Base-by-base conservation (phyloP, 2,113 vertebrate species). In the Microtus montanus region DNA sequence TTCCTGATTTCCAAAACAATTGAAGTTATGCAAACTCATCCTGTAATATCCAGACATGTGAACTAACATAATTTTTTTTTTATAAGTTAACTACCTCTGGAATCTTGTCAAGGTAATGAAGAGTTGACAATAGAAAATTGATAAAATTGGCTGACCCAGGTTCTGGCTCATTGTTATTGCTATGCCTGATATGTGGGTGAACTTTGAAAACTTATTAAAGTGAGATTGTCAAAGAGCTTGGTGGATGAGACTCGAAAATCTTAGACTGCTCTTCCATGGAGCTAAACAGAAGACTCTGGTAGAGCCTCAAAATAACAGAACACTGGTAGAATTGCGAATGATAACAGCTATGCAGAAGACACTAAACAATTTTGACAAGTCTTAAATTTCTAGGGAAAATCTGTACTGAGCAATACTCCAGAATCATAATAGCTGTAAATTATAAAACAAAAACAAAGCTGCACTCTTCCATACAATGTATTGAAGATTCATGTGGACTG, bases 401-500 rank as follows among this genome's bases (percentile, higher is more conserved):
- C 74, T 58, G 24, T 26, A 84, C 89, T 61, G 17, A 93, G 35
- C 3, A 63, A 28, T 9, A n/a, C 20, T 87, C 33, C 22, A 88
- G 63, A 93, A 89, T 89, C 73, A 94, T 75, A 94, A 58, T 77
- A 44, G 5, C 71, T 90, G 1, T 4, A 87, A 84, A 79, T 82
- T 30, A 33, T 3, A 66, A 64, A 58, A 95, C 63, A 77, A 47
- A 91, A 73, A 66, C 41, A 92, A 91, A 89, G 28, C 22, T 96
- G n/a, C 64, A 66, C 28, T 87, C 90, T 86, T 86, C 8, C 44
- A 83, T 90, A 15, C 5, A 70, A 54, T 19, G 5, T 77, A 73
- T 64, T 64, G 78, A 90, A 85, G 49, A 75, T 20, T 33, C 87
- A 8, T 22, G 7, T 73, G 74, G 89, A 66, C 19, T 85, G n/a